These are phyloP conservation scores for Coelogynopora nodosa DNA, from an alignment of 2,888 invertebrate genomes.

Conservation along the genomic window DNA sequence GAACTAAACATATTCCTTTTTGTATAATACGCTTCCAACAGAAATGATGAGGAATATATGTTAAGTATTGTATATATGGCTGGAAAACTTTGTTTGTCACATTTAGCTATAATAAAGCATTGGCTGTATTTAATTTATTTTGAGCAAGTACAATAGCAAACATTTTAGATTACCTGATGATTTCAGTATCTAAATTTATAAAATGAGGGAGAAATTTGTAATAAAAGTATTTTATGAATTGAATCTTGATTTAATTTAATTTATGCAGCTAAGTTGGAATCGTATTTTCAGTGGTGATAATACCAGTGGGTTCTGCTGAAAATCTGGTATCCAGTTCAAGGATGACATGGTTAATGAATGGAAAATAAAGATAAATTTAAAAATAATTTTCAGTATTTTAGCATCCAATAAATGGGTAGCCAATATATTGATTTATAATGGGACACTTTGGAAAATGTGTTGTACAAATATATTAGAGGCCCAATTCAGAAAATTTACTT, in stretches of 20 bases:
- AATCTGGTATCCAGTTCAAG: neutral
- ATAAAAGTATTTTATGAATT: neutral
- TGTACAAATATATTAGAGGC: too few relatives aligned
- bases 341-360: neutral
- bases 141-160: neutral
- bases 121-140: neutral
- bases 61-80: neutral
- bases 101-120: too few relatives aligned
- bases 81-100: neutral
- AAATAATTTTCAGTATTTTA: neutral
- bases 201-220: too few relatives aligned
- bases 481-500: too few relatives aligned
- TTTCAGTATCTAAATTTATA: neutral
- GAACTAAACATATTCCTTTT: too few relatives aligned
- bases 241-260: neutral
- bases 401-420: too few relatives aligned
- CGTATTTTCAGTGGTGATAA: neutral
- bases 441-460: too few relatives aligned
- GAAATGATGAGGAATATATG: neutral
- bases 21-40: neutral
- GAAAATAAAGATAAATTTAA: neutral
- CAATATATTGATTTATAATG: too few relatives aligned
- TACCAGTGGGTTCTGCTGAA: neutral
- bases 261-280: neutral
- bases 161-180: neutral